Percentiles rank a stretch among this genome's conserved stretches.
Evolutionary conservation across 2,797 vertebrate species (phyloP).

Genomic region (Hapalemur alaotrensis): DNA sequence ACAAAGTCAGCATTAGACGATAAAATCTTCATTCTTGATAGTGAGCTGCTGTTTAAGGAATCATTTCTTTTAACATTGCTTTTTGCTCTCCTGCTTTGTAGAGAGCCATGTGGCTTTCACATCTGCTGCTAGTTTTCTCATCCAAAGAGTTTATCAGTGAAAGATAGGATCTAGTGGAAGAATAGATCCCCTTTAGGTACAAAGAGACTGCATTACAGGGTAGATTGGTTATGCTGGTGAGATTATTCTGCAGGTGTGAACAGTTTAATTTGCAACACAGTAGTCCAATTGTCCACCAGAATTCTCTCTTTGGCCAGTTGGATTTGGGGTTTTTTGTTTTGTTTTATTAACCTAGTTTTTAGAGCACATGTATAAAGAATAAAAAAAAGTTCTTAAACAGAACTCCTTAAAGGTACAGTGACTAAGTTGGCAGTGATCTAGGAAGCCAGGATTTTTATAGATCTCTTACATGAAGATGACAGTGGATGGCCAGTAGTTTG

Average conservation of each 20-base stretch:
- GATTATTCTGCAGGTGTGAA: conserved; percentile 55
- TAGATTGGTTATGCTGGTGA: conserved; percentile 57
- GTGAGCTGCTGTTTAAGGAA: conserved; percentile 60
- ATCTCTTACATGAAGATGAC: conserved; percentile 47
- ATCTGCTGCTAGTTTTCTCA: conserved; percentile 56
- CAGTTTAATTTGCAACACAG: conserved; percentile 59
- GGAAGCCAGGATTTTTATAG: conserved; percentile 41
- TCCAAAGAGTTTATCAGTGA: conserved; percentile 63
- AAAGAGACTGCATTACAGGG: conserved; percentile 47
- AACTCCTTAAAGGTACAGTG: background rate
- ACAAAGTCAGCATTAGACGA: conserved; percentile 56
- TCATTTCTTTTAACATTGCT: conserved; percentile 51
- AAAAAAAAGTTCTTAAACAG: conserved; percentile 30
- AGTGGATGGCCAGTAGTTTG: conserved; percentile 30
- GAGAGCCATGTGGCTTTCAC: conserved; percentile 67
- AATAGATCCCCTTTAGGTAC: conserved; percentile 23
- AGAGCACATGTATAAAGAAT: background rate
- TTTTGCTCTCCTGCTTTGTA: conserved; percentile 59
- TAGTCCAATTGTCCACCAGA: conserved; percentile 56
- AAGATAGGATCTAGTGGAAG: conserved; percentile 50
- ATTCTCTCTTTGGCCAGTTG: background rate
- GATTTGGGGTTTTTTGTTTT: background rate
- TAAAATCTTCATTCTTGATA: conserved; percentile 54
- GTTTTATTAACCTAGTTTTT: background rate
- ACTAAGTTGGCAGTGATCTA: conserved; percentile 34